These are phyloP conservation scores for Archocentrus centrarchus DNA, from an alignment of 2,113 vertebrate species.

Conservation along the genomic window DNA sequence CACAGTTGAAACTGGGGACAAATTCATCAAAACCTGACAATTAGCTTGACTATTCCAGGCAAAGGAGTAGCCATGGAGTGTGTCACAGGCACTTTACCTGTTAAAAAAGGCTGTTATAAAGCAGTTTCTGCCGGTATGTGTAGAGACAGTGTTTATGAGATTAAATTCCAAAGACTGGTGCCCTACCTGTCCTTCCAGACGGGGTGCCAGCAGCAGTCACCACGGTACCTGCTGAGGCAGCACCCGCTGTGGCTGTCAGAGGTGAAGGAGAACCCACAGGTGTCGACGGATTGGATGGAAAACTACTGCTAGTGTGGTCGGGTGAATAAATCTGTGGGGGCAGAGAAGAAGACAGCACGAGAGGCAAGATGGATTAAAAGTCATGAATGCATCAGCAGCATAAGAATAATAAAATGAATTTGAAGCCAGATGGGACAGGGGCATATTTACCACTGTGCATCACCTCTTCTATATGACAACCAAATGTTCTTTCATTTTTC, in stretches of 20 bases:
- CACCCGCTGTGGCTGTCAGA: conserved; percentile 86
- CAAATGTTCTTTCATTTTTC: not conserved
- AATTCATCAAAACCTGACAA: conserved; percentile 8
- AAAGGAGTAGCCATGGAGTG: not conserved
- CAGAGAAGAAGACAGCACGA: conserved; percentile 42
- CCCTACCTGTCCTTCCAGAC: conserved; percentile 77
- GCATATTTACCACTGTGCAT: not conserved
- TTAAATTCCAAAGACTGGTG: conserved; percentile 22
- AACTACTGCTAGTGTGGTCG: conserved; percentile 99
- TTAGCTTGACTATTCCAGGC: not conserved
- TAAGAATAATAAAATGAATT: not conserved
- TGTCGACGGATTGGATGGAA: conserved; percentile 97
- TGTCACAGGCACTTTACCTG: not conserved
- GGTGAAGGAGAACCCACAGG: conserved; percentile 97
- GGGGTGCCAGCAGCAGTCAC: conserved; percentile 71
- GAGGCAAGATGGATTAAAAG: conserved; percentile 27
- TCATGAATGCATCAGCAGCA: conserved; percentile 47
- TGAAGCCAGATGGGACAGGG: not conserved
- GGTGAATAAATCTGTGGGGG: conserved; percentile 95
- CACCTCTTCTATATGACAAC: not conserved
- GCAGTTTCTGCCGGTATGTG: not conserved
- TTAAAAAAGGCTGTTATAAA: not conserved
- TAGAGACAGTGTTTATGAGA: not conserved
- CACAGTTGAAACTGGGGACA: not conserved
- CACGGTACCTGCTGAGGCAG: conserved; percentile 73